phyloP scores from a whole-genome alignment of 2,797 vertebrate genomes.

The Betta splendens region DNA sequence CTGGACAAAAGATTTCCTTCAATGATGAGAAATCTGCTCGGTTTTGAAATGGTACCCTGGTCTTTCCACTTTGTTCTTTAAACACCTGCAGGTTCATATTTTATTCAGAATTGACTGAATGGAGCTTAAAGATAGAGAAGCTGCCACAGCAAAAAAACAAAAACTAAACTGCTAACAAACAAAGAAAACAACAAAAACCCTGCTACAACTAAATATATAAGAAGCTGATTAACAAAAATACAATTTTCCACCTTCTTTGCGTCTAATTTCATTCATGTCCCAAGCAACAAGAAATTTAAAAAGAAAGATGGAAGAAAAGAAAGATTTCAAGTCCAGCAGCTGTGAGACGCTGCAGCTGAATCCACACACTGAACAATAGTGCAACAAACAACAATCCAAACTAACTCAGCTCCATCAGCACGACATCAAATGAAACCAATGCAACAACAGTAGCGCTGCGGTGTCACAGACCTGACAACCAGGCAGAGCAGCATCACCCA shows the following conservation, averaged over 20 bases:
- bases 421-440: constrained; percentile 16
- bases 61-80: constrained; percentile 10
- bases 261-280: not conserved
- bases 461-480: constrained; percentile 18
- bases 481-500: constrained; percentile 17
- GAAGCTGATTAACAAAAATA: not conserved
- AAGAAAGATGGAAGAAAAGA: too few species aligned
- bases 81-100: not conserved
- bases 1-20: constrained; percentile 27
- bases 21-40: constrained; percentile 30
- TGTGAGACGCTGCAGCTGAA: not conserved
- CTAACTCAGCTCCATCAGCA: not conserved
- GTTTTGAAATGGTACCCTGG: not conserved
- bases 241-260: not conserved
- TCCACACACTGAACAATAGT: not conserved
- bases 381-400: constrained; percentile 8
- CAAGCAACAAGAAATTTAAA: not conserved
- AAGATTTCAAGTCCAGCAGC: not conserved
- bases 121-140: not conserved
- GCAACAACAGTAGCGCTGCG: constrained; percentile 1
- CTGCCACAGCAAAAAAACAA: constrained; percentile 4
- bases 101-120: constrained; percentile 11
- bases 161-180: too few species aligned
- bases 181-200: too few species aligned
- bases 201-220: not conserved